Evolutionary conservation across 1,140 invertebrate genomes (phyloP), one percentile per base, ranked within the genome.

Genomic region (Gryllus bimaculatus): DNA sequence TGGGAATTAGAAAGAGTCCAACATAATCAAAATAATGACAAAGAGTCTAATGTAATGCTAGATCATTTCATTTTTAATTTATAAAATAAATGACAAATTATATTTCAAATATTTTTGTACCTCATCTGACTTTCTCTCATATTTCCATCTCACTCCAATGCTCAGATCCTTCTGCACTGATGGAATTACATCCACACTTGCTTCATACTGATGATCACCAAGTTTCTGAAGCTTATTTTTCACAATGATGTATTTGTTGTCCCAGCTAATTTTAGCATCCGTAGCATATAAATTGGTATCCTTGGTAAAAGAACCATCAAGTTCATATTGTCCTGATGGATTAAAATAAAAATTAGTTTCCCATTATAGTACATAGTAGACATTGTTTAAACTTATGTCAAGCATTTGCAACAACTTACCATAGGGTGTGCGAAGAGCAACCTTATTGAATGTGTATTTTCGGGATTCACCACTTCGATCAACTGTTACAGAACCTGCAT

Each of bases 361-460:
- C 26, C 26, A 39, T 39, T 39, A 39, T 5, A 81, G 47, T 47
- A 15, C 20, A 15, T 7, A 8, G 21, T 49, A 66, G 8, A 47
- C 15, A 54, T 48, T 78, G 15, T 78, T 48, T n/a, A 54, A n/a
- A 78, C 75, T 75, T 77, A 8, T 1, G 15, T 47, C 89, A 78
- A 66, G 54, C 18, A 66, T 39, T 39, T 66, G 54, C 18, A 13
- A 47, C 8, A 13, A 48, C 76, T 77, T 48, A 79, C 78, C 78
- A 75, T 48, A 15, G 18, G 78, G 78, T 12, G 39, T 75, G n/a
- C 74, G 73, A 20, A 79, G 20, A 21, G 73, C 21, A n/a, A 92
- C 86, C 12, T 90, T 89, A 20, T 91, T 86, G 26, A 92, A 88
- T 0, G 83, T 85, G 81, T 89, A 92, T 78, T 89, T 89, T 15